Base-by-base conservation (phyloP, 2,113 vertebrate genomes). In the Neodontobutis hainanensis region DNA sequence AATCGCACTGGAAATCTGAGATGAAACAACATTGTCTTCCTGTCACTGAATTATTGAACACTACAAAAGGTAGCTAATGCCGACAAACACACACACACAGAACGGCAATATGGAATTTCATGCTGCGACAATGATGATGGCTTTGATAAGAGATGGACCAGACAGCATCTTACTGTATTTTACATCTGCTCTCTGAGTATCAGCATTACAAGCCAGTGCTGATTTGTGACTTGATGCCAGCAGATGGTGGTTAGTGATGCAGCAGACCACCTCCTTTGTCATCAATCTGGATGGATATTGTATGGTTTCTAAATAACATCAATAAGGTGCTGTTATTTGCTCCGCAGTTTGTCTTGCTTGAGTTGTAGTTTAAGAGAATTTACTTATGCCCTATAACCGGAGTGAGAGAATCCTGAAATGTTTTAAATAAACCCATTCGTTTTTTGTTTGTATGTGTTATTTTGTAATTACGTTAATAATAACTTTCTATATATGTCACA, bases 11-110 rank as follows among this genome's bases (percentile, higher is more conserved):
- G 80, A 87, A 84, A 86, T 83, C 79, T 32, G 80, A 88, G 84
- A 81, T 47, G 77, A 47, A 68, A 73, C 73, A 1, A 57, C 12
- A 7, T 67, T 75, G 64, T 63, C 75, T 76, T 73, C 62, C 80
- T 85, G 65, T 74, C 77, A 48, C 73, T 88, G 77, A 84, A 89
- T 86, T 78, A 87, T 84, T 89, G 62, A 89, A 61, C 35, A 32
- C 75, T 73, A 82, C 77, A 79, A 77, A 60, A 78, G 56, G 80
- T 69, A 76, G 68, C 58, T 43, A 57, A 72, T 42, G 6, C 5
- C 12, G 46, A 61, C 51, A 62, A 49, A 71, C 61, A 65, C 35
- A 57, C n/a, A n/a, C 49, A 65, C 68, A 80, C 70, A 72, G 52
- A 19, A 32, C 75, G 65, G 47, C 16, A 15, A 77, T 75, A 80